These are phyloP conservation scores for Zaprionus vittiger DNA, from an alignment of 1,140 invertebrate genomes.

Conservation along the genomic window DNA sequence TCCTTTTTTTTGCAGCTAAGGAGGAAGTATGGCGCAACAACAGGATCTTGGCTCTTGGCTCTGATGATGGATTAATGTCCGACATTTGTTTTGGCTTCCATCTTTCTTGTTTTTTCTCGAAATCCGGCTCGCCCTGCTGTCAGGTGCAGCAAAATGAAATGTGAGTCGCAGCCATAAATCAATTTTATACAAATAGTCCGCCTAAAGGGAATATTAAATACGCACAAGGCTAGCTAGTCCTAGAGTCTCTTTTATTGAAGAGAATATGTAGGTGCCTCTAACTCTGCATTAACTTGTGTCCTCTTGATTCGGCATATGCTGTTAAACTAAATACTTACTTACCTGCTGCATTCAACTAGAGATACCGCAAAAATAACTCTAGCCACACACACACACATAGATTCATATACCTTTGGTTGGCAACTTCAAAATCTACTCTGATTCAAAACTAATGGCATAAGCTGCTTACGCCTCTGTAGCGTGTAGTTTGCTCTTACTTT, in stretches of 20 bases:
- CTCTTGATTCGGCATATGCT: not conserved
- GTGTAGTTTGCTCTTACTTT: slow-evolving; percentile 71
- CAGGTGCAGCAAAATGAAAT: slow-evolving; percentile 56
- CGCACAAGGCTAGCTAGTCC: not conserved
- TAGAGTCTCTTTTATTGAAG: not conserved
- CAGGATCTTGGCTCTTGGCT: slow-evolving; percentile 24
- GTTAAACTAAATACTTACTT: not conserved
- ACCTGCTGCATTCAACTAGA: slow-evolving; percentile 10
- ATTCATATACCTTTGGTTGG: not conserved
- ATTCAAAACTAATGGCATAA: slow-evolving; percentile 68
- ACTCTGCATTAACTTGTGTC: not conserved
- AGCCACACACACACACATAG: not conserved
- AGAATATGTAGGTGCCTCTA: not conserved
- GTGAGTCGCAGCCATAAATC: slow-evolving; percentile 17
- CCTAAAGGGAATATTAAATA: not conserved
- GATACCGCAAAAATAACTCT: slow-evolving; percentile 12
- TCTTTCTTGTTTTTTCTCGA: slow-evolving; percentile 12
- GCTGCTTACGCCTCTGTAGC: slow-evolving; percentile 54
- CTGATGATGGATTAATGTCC: slow-evolving; percentile 70
- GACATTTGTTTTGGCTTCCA: slow-evolving; percentile 53
- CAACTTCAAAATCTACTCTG: slow-evolving; percentile 24
- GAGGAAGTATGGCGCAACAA: not conserved
- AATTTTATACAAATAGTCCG: not conserved
- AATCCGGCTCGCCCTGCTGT: slow-evolving; percentile 22
- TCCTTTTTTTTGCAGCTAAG: slow-evolving; percentile 37